Base-by-base conservation (phyloP, 2,113 vertebrate genomes). In the Nothoprocta pentlandii region DNA sequence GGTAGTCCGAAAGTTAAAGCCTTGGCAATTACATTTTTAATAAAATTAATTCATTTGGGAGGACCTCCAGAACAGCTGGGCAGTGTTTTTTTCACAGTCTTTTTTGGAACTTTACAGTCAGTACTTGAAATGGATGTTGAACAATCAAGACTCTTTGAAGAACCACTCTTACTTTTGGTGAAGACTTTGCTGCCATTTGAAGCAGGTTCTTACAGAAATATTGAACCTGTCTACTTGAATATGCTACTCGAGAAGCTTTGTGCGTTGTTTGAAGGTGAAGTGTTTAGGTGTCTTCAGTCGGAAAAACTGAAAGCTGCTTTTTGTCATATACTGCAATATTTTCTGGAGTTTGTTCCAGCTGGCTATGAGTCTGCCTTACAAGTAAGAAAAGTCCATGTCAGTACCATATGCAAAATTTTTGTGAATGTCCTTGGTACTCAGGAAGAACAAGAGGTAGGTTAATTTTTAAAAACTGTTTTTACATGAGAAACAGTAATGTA, bases 171-270 rank as follows among this genome's bases (percentile, higher is more conserved):
- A n/a, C 87, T 95, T 49, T 87, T 99, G 85, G 98, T 99, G 23
- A 97, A 88, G 66, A 97, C 97, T 1, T 82, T 99, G 47, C 98
- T 99, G 81, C 97, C 98, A 63, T 96, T 97, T 56, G 96, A 98
- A 44, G 75, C 64, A 44, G 95, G 97, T 54, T 94, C 97, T 56
- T 96, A 98, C 95, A 42, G 83, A 89, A 96, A 84, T 73, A 98
- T 99, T 93, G 98, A 99, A 95, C 98, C 98, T 85, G 95, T 99
- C 66, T 98, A 99, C 85, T 97, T 99, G 80, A 98, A 98, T 46
- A 98, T 98, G 98, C 86, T 99, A 79, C 97, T 99, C 46, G 98
- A 99, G 92, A 98, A 98, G 36, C 98, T 99, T 56, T 98, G 97
- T 77, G 66, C 85, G 1, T 95, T 99, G 32, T 98, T 98, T 96